These are phyloP conservation scores for Daboia siamensis DNA, from an alignment of 2,113 vertebrate species.

Conservation along the genomic window DNA sequence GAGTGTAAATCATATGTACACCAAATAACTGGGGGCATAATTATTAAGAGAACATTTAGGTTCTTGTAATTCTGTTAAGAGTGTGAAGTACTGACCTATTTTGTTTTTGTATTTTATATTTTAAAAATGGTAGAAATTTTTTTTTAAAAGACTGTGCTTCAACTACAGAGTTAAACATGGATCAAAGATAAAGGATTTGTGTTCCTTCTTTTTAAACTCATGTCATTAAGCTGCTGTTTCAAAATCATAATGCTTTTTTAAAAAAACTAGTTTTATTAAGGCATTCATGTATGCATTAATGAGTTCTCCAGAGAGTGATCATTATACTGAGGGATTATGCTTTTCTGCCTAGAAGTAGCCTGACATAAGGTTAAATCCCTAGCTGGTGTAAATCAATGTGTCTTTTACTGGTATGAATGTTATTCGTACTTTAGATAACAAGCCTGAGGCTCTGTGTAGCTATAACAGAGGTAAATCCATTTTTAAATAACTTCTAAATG, in stretches of 20 bases:
- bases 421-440: slow-evolving; percentile 9
- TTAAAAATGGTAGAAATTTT: background rate
- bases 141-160: background rate
- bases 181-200: slow-evolving; percentile 33
- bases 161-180: slow-evolving; percentile 35
- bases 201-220: slow-evolving; percentile 35
- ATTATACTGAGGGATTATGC: background rate
- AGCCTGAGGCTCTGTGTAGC: background rate
- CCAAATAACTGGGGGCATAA: slow-evolving; percentile 32
- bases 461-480: background rate
- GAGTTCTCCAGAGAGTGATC: slow-evolving; percentile 23
- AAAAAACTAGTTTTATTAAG: slow-evolving; percentile 26
- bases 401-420: slow-evolving; percentile 1
- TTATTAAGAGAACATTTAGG: slow-evolving; percentile 26
- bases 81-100: slow-evolving; percentile 23
- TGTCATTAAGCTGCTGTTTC: slow-evolving; percentile 40
- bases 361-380: slow-evolving; percentile 20
- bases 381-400: slow-evolving; percentile 12
- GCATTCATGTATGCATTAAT: slow-evolving; percentile 3
- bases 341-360: background rate
- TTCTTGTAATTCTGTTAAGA: slow-evolving; percentile 27
- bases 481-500: background rate
- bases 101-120: slow-evolving; percentile 17
- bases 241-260: slow-evolving; percentile 34
- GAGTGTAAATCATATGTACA: slow-evolving; percentile 42